A percentile compares a stretch with the other conserved stretches of the same genome.
Conservation (phyloP, 2,888 invertebrate genomes). For the Tryphoninae sp. region DNA sequence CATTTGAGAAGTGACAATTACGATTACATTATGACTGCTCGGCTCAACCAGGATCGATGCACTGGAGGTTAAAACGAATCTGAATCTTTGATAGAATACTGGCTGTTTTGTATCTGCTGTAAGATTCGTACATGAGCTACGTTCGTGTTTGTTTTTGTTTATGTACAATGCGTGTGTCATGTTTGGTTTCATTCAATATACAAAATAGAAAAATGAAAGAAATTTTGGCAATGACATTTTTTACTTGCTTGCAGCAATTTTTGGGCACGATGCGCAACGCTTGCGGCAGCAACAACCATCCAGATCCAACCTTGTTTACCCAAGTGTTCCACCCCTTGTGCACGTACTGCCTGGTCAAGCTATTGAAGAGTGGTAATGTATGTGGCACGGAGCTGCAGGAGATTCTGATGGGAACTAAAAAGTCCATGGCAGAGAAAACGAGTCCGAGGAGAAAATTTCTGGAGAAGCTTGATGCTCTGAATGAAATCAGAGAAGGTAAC, state of each 20-base stretch:
- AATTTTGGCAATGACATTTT: conserved; percentile 22
- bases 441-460: conserved; percentile 19
- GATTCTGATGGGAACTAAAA: conserved; percentile 52
- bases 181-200: conserved; percentile 18
- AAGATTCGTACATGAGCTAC: conserved; percentile 5
- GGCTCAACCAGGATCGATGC: conserved; percentile 63
- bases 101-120: conserved; percentile 11
- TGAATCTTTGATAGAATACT: conserved; percentile 23
- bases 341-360: conserved; percentile 64
- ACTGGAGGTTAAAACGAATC: conserved; percentile 58
- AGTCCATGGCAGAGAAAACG: conserved; percentile 30
- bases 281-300: conserved; percentile 65
- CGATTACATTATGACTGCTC: conserved; percentile 63
- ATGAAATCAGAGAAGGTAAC: conserved; percentile 41
- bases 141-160: conserved; percentile 18
- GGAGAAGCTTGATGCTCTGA: conserved; percentile 43
- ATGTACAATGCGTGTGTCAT: background rate
- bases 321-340: conserved; percentile 63
- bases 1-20: conserved; percentile 43
- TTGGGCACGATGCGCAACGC: conserved; percentile 62
- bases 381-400: conserved; percentile 57
- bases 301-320: conserved; percentile 57
- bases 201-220: conserved; percentile 17
- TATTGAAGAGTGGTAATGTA: conserved; percentile 64
- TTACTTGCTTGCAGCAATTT: conserved; percentile 56